phyloP scores from a whole-genome alignment of 2,113 vertebrate genomes.

The Tupaia chinensis region DNA sequence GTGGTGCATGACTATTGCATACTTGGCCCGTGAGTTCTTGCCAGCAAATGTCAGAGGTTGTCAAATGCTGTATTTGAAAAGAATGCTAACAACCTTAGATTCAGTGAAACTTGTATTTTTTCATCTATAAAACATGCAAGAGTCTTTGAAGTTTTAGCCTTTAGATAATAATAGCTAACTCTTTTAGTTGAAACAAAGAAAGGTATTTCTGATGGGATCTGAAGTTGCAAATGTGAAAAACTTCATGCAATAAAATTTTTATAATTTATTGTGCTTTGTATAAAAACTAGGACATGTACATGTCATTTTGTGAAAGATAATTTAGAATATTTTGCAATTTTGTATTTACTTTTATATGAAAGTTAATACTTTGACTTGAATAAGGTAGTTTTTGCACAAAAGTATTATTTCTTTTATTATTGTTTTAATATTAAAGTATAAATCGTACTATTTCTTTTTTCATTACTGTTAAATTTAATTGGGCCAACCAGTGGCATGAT shows the following conservation, averaged over 20 bases:
- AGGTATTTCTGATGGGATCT: neutral
- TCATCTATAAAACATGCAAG: neutral
- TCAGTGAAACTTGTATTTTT: neutral
- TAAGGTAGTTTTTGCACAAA: neutral
- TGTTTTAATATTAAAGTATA: constrained; percentile 40
- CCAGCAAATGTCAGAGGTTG: neutral
- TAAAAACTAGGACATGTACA: neutral
- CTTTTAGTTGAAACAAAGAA: constrained; percentile 5
- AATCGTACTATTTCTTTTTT: neutral
- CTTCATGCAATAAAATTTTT: neutral
- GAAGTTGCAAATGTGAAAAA: neutral
- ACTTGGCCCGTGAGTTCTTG: neutral
- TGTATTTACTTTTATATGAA: neutral
- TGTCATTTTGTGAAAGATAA: constrained; percentile 2
- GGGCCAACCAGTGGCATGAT: too few species aligned
- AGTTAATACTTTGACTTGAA: neutral
- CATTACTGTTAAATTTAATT: constrained; percentile 25
- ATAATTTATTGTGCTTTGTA: neutral
- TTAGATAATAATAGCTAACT: neutral
- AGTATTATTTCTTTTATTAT: neutral
- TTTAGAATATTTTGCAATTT: constrained; percentile 10
- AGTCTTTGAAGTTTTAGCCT: constrained; percentile 28
- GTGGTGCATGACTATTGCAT: accelerated
- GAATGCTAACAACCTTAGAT: neutral
- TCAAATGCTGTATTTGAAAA: neutral